Evolutionary conservation across 2,888 invertebrate species (phyloP).

Genomic region (Pogonocherus hispidulus): DNA sequence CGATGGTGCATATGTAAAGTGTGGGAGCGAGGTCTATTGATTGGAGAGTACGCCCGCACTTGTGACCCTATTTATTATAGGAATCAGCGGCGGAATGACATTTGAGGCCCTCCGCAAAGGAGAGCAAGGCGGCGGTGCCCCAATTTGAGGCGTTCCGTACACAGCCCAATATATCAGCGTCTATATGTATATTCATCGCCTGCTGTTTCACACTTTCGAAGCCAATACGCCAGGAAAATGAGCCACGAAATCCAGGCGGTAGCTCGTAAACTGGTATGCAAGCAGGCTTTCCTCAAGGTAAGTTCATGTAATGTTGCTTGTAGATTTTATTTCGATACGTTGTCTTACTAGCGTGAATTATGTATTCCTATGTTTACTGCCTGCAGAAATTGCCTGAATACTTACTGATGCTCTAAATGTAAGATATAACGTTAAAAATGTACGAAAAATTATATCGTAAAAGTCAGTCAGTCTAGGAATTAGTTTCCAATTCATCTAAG

Average conservation of each 20-base stretch:
- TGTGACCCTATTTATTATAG: constrained; percentile 53
- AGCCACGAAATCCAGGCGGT: constrained; percentile 37
- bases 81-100: constrained; percentile 53
- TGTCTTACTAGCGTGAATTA: no score
- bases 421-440: no score
- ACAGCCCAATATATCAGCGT: constrained; percentile 57
- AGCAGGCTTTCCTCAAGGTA: constrained; percentile 42
- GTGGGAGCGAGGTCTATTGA: constrained; percentile 31
- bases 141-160: constrained; percentile 40
- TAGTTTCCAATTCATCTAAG: no score
- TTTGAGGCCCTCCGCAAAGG: constrained; percentile 52
- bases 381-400: no score
- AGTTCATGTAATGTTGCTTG: constrained; percentile 13
- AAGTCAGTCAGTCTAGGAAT: no score
- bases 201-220: constrained; percentile 35
- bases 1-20: constrained; percentile 17
- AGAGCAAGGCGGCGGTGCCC: constrained; percentile 52
- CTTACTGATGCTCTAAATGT: no score
- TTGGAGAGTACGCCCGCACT: constrained; percentile 20
- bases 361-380: no score
- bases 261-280: constrained; percentile 41
- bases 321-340: neutral
- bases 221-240: constrained; percentile 35
- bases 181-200: constrained; percentile 61
- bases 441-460: no score